phyloP scores from a whole-genome alignment of 1,140 invertebrate species.

The Steinernema khuongi region DNA sequence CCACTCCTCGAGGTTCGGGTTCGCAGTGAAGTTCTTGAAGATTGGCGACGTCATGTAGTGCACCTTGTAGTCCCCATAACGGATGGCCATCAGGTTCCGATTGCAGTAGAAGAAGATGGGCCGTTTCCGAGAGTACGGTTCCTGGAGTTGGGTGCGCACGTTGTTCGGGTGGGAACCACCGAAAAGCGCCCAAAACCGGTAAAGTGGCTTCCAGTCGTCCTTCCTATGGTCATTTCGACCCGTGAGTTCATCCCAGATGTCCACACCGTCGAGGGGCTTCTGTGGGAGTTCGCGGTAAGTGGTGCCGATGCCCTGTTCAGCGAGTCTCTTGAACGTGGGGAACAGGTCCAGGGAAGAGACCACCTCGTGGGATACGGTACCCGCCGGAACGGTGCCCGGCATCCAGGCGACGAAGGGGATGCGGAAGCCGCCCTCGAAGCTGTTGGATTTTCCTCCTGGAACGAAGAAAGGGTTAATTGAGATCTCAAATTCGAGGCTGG shows the following conservation, averaged over 20 bases:
- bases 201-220: not conserved
- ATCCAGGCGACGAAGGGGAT: constrained; percentile 58
- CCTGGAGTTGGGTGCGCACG: constrained; percentile 19
- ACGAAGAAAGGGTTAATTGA: no score
- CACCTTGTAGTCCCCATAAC: constrained; percentile 54
- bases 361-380: constrained; percentile 50
- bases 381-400: constrained; percentile 51
- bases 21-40: constrained; percentile 48
- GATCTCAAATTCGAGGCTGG: no score
- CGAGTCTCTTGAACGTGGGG: constrained; percentile 46
- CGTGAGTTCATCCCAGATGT: constrained; percentile 43
- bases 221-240: constrained; percentile 32
- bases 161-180: constrained; percentile 12
- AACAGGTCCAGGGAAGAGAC: constrained; percentile 47
- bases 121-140: constrained; percentile 32
- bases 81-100: constrained; percentile 53
- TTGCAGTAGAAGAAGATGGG: constrained; percentile 59
- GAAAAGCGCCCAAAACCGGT: not conserved
- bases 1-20: constrained; percentile 48
- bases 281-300: not conserved
- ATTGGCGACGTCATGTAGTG: constrained; percentile 57
- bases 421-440: constrained; percentile 54
- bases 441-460: constrained; percentile 56
- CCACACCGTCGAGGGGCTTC: constrained; percentile 40
- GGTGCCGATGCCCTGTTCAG: constrained; percentile 5